Conservation (phyloP, 1,140 invertebrate genomes). For the Portunus trituberculatus region DNA sequence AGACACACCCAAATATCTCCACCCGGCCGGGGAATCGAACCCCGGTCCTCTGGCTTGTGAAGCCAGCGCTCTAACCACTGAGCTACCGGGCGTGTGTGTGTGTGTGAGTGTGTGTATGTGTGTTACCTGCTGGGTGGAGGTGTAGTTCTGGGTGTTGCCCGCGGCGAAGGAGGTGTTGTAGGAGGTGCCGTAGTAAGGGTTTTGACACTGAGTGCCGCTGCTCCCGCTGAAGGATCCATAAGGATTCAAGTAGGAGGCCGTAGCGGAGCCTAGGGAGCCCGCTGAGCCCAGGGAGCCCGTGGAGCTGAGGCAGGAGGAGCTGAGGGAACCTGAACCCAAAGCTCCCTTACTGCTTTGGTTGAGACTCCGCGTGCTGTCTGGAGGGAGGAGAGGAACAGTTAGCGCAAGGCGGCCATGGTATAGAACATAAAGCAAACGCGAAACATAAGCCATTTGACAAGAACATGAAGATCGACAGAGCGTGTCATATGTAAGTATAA, state of each 20-base stretch:
- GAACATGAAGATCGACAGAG: too few species aligned
- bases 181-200: conserved; percentile 76
- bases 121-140: conserved; percentile 72
- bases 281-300: conserved; percentile 73
- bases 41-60: too few species aligned
- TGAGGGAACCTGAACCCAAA: conserved; percentile 58
- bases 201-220: conserved; percentile 75
- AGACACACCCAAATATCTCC: too few species aligned
- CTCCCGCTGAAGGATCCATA: conserved; percentile 73
- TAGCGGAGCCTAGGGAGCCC: conserved; percentile 69
- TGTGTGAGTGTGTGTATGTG: not conserved
- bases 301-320: conserved; percentile 73
- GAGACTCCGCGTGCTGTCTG: conserved; percentile 69
- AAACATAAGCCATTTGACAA: too few species aligned
- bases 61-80: too few species aligned
- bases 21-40: too few species aligned
- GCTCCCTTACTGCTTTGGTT: conserved; percentile 69
- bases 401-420: not conserved
- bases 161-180: conserved; percentile 75
- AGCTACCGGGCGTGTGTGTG: not conserved
- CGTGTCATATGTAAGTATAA: too few species aligned
- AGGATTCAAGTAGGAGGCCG: conserved; percentile 76
- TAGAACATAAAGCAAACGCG: not conserved
- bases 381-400: not conserved
- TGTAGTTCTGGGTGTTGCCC: conserved; percentile 66